Conservation (phyloP, 2,113 vertebrate species). For the Thamnaconus septentrionalis region DNA sequence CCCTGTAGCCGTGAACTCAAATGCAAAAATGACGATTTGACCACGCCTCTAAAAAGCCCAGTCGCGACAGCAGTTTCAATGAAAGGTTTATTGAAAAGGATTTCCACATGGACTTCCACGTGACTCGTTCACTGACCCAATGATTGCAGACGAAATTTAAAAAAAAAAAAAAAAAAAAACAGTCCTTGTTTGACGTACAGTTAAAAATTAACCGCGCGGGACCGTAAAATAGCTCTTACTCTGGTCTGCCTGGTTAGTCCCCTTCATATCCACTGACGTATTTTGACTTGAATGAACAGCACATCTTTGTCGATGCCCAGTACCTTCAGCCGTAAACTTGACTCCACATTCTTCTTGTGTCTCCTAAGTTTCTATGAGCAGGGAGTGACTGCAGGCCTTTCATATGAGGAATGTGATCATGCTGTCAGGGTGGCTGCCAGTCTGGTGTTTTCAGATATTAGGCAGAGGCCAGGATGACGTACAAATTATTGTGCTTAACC, state of each 20-base stretch:
- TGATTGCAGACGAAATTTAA: constrained; percentile 25
- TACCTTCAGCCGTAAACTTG: constrained; percentile 15
- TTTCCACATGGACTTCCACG: constrained; percentile 9
- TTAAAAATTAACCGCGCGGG: constrained; percentile 58
- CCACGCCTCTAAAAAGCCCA: neutral
- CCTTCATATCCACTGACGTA: constrained; percentile 8
- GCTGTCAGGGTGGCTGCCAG: constrained; percentile 3
- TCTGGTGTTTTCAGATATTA: neutral
- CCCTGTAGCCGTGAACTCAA: neutral
- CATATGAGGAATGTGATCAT: constrained; percentile 46
- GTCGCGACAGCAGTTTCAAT: neutral
- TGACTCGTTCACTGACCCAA: constrained; percentile 21
- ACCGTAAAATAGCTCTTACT: constrained; percentile 15
- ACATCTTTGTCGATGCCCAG: constrained; percentile 9
- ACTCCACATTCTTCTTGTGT: neutral
- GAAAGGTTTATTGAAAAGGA: constrained; percentile 5
- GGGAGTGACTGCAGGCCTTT: constrained; percentile 56
- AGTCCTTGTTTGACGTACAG: constrained; percentile 55
- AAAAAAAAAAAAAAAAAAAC: constrained; percentile 12
- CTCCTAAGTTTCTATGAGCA: constrained; percentile 40
- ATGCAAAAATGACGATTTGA: constrained; percentile 1
- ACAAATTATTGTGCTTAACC: too few relatives aligned
- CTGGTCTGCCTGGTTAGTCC: constrained; percentile 9
- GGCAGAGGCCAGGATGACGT: too few relatives aligned
- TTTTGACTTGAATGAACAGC: constrained; percentile 9